These are phyloP conservation scores for Physella acuta DNA, from an alignment of 1,140 invertebrate genomes.

Conservation along the genomic window DNA sequence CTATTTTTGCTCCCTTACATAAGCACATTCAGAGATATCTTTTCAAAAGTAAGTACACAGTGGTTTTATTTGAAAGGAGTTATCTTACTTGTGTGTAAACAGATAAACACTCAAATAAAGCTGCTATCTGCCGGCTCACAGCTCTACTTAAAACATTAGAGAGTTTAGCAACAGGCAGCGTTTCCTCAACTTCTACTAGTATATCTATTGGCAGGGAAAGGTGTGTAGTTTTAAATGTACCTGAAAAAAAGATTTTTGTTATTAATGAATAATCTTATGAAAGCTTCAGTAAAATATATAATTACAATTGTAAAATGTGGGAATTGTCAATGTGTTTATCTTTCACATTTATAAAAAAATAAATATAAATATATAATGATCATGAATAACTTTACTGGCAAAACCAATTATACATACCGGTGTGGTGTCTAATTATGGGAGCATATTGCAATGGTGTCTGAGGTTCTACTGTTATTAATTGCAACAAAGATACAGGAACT, in stretches of 20 bases:
- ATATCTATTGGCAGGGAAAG: slow-evolving; percentile 64
- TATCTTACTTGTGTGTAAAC: slow-evolving; percentile 44
- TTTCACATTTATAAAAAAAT: background rate
- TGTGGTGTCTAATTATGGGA: slow-evolving; percentile 16
- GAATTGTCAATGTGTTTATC: background rate
- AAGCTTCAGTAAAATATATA: background rate
- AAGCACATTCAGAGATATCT: background rate
- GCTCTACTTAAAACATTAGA: slow-evolving; percentile 29
- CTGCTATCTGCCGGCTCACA: slow-evolving; percentile 40
- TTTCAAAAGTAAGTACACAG: background rate
- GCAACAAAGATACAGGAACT: slow-evolving; percentile 13
- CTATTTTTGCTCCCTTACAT: background rate
- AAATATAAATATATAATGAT: background rate
- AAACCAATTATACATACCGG: background rate
- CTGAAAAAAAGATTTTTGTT: slow-evolving; percentile 48
- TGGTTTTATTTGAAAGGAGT: background rate
- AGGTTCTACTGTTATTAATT: slow-evolving; percentile 6
- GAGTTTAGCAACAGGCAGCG: slow-evolving; percentile 31
- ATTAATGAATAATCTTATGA: background rate
- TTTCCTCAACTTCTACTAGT: slow-evolving; percentile 69
- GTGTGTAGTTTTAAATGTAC: slow-evolving; percentile 55
- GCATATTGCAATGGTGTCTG: slow-evolving; percentile 13
- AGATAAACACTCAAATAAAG: slow-evolving; percentile 40
- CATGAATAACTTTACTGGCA: background rate
- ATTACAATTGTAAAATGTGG: background rate